Base-by-base conservation (phyloP, 2,888 invertebrate genomes). In the Digitonthophagus gazella region DNA sequence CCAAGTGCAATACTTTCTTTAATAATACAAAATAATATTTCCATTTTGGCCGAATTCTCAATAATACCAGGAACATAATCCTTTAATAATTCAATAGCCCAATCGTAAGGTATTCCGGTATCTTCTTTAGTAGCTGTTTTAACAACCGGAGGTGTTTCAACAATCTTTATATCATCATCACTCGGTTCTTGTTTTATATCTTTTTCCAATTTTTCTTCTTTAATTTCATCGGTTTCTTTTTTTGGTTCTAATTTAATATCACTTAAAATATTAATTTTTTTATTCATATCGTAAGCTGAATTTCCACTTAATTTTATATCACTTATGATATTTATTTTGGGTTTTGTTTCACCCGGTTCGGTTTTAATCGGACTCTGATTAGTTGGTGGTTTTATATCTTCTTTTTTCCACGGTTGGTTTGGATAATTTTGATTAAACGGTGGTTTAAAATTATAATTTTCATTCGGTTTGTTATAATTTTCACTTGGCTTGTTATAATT, bases 11-110 rank as follows among this genome's bases (percentile, higher is more conserved):
- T 90, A 73, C 96, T 93, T 82, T 97, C 95, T 74, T 94, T 91
- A 64, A 99, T 85, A 72, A 99, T 92, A 75, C 93, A 92, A 82
- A 98, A 93, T 77, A 98, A 91, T 58, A 98, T 87, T 76, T 94
- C 91, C 92, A 99, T 95, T 85, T 99, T 99, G 1, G 95, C 94
- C 1, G 97, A 96, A 79, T 96, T 95, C 78, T 95, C 95, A 73
- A 97, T 89, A 56, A 91, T 85, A n/a, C 96, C 97, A 0, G 95
- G 91, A 71, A 91, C 85, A 80, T 98, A 98, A 75, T 90, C 91
- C 82, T 93, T 93, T 79, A 95, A 86, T 64, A 95, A 82, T 75
- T 94, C 93, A 8, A 90, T 84, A 6, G 95, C 94, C 95, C 95
- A 95, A 79, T 95, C 95, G 76, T 95, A 95, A 0, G 93, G 93